These are phyloP conservation scores for Centropus unirufus DNA, from an alignment of 2,113 vertebrate species.

Conservation along the genomic window DNA sequence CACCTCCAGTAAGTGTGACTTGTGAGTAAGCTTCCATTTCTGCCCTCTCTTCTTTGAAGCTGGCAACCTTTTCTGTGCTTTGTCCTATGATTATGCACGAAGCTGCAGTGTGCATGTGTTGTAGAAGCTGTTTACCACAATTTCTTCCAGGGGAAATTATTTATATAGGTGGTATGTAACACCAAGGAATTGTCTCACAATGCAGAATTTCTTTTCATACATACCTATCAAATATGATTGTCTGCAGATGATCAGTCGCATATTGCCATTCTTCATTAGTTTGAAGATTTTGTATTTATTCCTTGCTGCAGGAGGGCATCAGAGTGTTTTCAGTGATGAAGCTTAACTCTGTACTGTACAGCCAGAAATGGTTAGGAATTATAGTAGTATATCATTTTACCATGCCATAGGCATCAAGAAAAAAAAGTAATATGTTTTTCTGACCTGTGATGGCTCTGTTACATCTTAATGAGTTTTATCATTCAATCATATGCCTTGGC, in stretches of 20 bases:
- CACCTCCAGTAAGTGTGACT: slow-evolving; percentile 62
- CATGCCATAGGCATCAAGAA: neutral
- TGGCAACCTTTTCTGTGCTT: slow-evolving; percentile 28
- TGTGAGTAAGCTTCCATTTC: slow-evolving; percentile 67
- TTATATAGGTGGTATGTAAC: neutral
- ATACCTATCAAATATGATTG: neutral
- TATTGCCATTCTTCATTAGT: neutral
- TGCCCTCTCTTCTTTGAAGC: slow-evolving; percentile 41
- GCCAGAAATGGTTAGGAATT: neutral
- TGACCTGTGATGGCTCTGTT: neutral
- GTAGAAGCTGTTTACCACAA: neutral
- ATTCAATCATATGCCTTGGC: neutral
- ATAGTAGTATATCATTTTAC: neutral
- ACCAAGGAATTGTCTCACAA: neutral
- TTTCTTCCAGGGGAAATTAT: neutral
- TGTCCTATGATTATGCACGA: neutral
- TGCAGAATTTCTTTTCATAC: neutral
- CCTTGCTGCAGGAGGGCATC: neutral
- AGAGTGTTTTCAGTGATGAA: neutral
- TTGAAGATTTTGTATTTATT: neutral
- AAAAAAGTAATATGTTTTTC: neutral
- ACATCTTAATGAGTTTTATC: neutral
- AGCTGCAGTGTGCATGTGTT: neutral
- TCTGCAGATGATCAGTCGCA: neutral
- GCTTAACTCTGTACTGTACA: neutral